A percentile compares a stretch with the other conserved stretches of the same genome.
Conservation (phyloP, 2,888 invertebrate species). For the Eilema sororculum region DNA sequence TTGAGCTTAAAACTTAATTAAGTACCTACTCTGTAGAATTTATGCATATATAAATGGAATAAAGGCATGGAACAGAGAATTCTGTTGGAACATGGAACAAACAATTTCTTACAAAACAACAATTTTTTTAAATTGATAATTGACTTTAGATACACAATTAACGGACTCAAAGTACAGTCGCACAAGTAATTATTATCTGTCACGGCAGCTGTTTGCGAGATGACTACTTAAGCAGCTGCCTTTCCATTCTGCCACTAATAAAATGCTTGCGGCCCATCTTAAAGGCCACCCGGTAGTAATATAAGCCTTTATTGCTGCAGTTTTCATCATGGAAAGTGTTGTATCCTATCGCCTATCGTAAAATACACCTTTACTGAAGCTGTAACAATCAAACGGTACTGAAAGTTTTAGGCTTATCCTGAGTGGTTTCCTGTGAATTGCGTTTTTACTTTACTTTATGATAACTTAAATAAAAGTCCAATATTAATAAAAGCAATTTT, state of each 20-base stretch:
- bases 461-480: background rate
- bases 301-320: background rate
- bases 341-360: background rate
- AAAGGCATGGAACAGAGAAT: too few species aligned
- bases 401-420: background rate
- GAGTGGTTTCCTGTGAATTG: background rate
- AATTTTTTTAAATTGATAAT: background rate
- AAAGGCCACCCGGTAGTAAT: background rate
- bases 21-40: too few species aligned
- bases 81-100: too few species aligned
- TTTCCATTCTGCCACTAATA: background rate
- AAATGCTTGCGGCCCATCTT: background rate
- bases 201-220: too few species aligned
- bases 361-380: background rate
- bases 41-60: too few species aligned
- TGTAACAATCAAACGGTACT: background rate
- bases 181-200: too few species aligned
- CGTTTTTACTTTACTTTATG: background rate
- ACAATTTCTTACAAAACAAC: background rate
- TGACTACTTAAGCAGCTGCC: background rate
- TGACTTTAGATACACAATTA: background rate
- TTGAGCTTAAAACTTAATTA: too few species aligned
- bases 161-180: background rate
- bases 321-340: background rate
- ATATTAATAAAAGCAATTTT: background rate